Evolutionary conservation across 2,797 vertebrate genomes (phyloP).

Genomic region (Arctocebus calabarensis): DNA sequence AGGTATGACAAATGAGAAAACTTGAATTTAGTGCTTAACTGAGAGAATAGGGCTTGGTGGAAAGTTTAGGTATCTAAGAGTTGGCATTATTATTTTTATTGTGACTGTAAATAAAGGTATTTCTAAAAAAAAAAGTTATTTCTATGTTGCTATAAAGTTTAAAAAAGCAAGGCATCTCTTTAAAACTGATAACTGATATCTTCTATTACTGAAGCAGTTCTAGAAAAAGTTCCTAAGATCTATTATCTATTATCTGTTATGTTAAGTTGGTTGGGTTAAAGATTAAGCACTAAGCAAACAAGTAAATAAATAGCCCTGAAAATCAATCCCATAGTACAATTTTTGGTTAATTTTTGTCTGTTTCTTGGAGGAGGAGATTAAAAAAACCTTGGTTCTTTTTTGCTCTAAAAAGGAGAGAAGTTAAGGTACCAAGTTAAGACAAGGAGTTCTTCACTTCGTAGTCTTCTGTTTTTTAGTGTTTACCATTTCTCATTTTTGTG

Average conservation of each 20-base stretch:
- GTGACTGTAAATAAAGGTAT: background rate
- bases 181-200: too few species aligned
- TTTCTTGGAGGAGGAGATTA: background rate
- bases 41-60: background rate
- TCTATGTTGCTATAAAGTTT: background rate
- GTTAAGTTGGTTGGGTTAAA: background rate
- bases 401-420: background rate
- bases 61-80: background rate
- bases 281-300: background rate
- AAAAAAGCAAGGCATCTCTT: too few species aligned
- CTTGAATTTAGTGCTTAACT: background rate
- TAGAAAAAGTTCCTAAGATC: too few species aligned
- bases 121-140: background rate
- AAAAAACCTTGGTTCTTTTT: background rate
- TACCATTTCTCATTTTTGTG: background rate
- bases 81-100: background rate
- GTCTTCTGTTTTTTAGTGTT: background rate
- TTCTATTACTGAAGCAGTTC: too few species aligned
- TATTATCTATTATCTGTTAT: too few species aligned
- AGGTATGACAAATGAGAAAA: slow-evolving; percentile 4
- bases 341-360: background rate
- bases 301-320: background rate
- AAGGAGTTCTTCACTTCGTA: background rate
- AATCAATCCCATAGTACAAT: background rate
- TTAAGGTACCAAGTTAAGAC: background rate